Conservation (phyloP, 2,113 vertebrate genomes). For the Oreochromis aureus region DNA sequence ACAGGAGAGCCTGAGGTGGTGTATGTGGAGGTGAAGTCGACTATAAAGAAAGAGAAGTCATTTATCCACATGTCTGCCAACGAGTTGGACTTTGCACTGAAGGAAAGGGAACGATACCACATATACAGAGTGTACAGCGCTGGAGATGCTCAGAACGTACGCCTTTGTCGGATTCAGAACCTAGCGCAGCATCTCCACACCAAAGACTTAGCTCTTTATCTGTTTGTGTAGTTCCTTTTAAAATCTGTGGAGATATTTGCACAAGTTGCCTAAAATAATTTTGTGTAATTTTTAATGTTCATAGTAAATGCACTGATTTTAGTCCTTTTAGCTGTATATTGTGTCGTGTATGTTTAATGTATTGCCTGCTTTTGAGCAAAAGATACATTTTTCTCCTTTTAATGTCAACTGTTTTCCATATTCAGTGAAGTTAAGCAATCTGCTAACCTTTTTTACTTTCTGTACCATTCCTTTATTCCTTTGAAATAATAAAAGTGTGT, state of each 20-base stretch:
- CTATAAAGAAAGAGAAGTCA: conserved; percentile 63
- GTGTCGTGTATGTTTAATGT: neutral
- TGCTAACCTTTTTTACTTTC: neutral
- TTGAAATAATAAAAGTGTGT: conserved; percentile 6
- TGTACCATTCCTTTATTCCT: conserved; percentile 4
- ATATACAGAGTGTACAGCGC: conserved; percentile 72
- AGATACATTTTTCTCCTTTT: neutral
- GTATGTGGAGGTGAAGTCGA: conserved; percentile 77
- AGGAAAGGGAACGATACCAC: conserved; percentile 68
- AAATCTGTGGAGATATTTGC: neutral
- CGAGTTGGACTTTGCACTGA: conserved; percentile 74
- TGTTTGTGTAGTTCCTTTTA: conserved; percentile 58
- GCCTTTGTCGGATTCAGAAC: conserved; percentile 72
- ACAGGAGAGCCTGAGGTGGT: neutral
- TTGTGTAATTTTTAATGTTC: neutral
- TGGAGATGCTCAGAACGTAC: conserved; percentile 61
- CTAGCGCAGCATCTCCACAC: conserved; percentile 76
- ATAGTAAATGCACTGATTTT: neutral
- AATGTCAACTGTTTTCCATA: neutral
- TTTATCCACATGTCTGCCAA: conserved; percentile 73
- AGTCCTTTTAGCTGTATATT: neutral
- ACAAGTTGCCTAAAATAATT: neutral
- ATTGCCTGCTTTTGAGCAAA: neutral
- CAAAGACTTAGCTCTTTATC: conserved; percentile 68
- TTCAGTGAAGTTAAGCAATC: neutral